phyloP scores from a whole-genome alignment of 1,140 invertebrate species.

The Camponotus vicinus region DNA sequence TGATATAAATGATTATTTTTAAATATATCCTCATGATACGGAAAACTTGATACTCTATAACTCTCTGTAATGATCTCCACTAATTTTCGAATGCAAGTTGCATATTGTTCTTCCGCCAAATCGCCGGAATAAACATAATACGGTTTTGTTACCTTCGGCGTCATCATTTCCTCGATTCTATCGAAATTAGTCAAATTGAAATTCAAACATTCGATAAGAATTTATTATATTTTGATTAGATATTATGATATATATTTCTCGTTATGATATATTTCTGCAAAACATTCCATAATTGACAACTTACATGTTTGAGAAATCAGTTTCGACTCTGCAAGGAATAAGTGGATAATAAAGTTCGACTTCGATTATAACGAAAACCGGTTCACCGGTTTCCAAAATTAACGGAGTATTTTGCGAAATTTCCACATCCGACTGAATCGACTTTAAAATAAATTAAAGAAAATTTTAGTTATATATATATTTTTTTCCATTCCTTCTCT shows the following conservation, averaged over 20 bases:
- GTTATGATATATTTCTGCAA: background rate
- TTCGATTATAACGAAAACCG: slow-evolving; percentile 76
- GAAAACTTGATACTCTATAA: slow-evolving; percentile 70
- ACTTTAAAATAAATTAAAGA: slow-evolving; percentile 21
- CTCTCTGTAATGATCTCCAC: slow-evolving; percentile 68
- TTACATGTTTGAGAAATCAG: slow-evolving; percentile 70
- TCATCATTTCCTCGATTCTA: slow-evolving; percentile 60
- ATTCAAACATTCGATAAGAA: background rate
- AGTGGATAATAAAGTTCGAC: slow-evolving; percentile 72
- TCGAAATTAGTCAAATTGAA: background rate
- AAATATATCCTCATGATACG: background rate
- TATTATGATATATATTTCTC: background rate
- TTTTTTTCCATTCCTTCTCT: too few species aligned
- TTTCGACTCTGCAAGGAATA: slow-evolving; percentile 42
- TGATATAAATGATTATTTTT: background rate
- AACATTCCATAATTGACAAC: background rate
- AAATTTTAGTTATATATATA: background rate
- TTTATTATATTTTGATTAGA: too few species aligned
- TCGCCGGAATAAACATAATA: slow-evolving; percentile 71
- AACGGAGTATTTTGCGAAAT: slow-evolving; percentile 33
- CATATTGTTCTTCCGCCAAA: slow-evolving; percentile 71
- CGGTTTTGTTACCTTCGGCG: background rate
- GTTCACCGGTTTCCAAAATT: slow-evolving; percentile 62
- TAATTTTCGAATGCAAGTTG: slow-evolving; percentile 70
- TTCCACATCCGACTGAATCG: slow-evolving; percentile 7